These are phyloP conservation scores for Galago senegalensis DNA, from an alignment of 2,797 vertebrate species.

Conservation along the genomic window DNA sequence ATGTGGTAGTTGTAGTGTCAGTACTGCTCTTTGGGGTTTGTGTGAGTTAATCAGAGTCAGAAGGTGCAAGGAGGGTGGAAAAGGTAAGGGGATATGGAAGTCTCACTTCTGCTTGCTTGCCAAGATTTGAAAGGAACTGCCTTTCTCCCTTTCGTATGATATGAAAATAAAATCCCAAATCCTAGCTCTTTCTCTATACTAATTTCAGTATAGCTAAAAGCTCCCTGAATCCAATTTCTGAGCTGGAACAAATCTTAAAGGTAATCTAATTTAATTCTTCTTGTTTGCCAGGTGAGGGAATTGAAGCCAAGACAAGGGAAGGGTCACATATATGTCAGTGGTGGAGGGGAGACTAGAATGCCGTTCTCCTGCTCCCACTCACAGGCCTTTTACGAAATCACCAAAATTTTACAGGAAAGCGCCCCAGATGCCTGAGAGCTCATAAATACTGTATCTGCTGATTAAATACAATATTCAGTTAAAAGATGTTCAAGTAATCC, in stretches of 20 bases:
- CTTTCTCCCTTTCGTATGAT: conserved; percentile 28
- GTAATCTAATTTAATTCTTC: conserved; percentile 66
- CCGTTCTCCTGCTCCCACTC: background rate
- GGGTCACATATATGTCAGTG: background rate
- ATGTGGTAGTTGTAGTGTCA: background rate
- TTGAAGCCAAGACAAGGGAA: background rate
- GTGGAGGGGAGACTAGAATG: background rate
- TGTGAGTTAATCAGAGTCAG: background rate
- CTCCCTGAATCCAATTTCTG: conserved; percentile 47
- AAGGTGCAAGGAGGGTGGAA: conserved; percentile 39
- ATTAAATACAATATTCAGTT: background rate
- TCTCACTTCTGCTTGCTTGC: conserved; percentile 56
- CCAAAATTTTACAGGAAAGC: background rate
- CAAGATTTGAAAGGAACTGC: conserved; percentile 45
- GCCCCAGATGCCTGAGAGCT: background rate
- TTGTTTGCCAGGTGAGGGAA: conserved; percentile 55
- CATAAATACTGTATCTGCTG: background rate
- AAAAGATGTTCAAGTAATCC: conserved; percentile 57
- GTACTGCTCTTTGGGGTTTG: background rate
- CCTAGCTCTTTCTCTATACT: conserved; percentile 52
- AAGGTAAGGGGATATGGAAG: background rate
- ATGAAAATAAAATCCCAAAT: conserved; percentile 67
- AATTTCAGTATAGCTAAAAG: conserved; percentile 48
- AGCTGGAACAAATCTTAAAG: conserved; percentile 63
- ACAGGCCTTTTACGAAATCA: background rate